Conservation (phyloP, 2,113 vertebrate genomes). For the Rousettus leschenaultii region DNA sequence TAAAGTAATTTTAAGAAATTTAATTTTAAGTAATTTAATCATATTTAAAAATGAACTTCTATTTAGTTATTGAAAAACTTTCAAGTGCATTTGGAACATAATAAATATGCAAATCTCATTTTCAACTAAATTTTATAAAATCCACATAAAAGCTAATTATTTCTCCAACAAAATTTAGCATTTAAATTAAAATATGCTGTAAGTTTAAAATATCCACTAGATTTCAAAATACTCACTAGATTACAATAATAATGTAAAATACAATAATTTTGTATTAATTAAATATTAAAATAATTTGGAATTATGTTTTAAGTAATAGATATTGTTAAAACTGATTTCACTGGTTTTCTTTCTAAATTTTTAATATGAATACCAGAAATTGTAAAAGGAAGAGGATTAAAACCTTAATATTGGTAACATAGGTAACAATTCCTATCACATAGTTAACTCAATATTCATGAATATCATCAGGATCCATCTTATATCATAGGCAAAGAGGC, state of each 20-base stretch:
- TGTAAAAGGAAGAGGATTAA: background rate
- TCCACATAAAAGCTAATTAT: background rate
- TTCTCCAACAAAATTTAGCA: background rate
- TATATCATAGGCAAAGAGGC: background rate
- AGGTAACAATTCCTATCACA: background rate
- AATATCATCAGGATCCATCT: background rate
- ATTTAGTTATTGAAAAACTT: background rate
- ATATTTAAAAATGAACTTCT: background rate
- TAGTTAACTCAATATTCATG: conserved; percentile 18
- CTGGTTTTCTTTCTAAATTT: background rate
- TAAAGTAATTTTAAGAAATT: background rate
- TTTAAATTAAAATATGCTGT: background rate
- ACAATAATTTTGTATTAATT: background rate
- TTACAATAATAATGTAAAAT: background rate
- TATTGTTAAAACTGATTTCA: background rate
- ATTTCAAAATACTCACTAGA: background rate
- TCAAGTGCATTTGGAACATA: background rate
- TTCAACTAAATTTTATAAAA: background rate
- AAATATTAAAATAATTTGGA: background rate
- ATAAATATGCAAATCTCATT: background rate
- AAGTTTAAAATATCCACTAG: background rate
- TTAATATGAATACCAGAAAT: background rate
- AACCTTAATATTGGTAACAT: background rate
- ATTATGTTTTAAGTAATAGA: background rate
- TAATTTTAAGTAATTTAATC: background rate